phyloP scores from a whole-genome alignment of 2,888 invertebrate species.

The Hypselothyrea guttata region DNA sequence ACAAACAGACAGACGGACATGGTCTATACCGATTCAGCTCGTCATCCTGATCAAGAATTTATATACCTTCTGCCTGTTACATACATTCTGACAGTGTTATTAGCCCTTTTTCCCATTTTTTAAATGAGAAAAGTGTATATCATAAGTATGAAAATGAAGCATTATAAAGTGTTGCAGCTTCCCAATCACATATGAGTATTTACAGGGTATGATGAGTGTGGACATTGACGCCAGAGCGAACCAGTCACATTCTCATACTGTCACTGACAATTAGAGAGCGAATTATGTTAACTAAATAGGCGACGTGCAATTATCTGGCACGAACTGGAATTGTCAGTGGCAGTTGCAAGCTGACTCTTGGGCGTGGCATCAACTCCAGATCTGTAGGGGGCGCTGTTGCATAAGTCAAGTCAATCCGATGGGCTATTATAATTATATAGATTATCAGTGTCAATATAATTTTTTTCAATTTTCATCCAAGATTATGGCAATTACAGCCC shows the following conservation, averaged over 20 bases:
- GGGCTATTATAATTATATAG: not conserved
- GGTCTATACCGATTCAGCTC: no score
- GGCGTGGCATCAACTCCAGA: conserved; percentile 10
- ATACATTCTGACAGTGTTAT: no score
- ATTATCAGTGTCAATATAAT: no score
- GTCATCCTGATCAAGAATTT: no score
- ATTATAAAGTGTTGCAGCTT: conserved; percentile 18
- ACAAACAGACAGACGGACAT: no score
- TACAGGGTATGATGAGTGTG: no score
- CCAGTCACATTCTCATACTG: conserved; percentile 61
- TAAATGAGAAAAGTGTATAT: no score
- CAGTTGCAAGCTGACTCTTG: not conserved
- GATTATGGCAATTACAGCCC: not conserved
- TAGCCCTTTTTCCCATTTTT: no score
- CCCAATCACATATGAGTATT: conserved; percentile 10
- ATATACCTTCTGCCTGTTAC: no score
- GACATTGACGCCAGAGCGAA: conserved; percentile 5
- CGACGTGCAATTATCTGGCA: conserved; percentile 43
- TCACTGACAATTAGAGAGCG: conserved; percentile 69
- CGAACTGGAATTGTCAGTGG: conserved; percentile 11
- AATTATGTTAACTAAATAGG: conserved; percentile 75
- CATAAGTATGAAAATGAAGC: no score
- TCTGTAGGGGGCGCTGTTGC: conserved; percentile 2
- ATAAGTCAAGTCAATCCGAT: conserved; percentile 1
- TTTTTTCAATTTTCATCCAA: no score